phyloP scores from a whole-genome alignment of 2,797 vertebrate species.

The Halcyon badia region DNA sequence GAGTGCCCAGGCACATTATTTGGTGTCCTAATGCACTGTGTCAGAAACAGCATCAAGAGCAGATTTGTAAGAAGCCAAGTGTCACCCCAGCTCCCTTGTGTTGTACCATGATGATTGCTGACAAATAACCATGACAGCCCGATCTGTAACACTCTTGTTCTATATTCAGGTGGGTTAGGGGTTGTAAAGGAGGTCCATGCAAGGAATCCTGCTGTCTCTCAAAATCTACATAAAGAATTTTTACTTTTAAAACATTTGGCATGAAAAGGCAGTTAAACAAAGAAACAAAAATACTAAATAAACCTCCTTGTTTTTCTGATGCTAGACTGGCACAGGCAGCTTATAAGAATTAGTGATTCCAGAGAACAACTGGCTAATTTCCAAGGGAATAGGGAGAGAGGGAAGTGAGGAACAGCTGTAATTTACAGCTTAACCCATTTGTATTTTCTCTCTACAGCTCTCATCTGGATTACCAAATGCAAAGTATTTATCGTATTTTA shows the following conservation, averaged over 20 bases:
- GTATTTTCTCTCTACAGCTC: conserved; percentile 54
- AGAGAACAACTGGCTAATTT: conserved; percentile 53
- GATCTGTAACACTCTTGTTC: not conserved
- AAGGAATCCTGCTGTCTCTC: not conserved
- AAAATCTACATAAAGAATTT: not conserved
- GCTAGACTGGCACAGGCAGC: not conserved
- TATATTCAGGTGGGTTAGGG: rapidly evolving
- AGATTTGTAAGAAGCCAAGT: not conserved
- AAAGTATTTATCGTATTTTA: conserved; percentile 38
- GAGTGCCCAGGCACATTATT: not conserved
- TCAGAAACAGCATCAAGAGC: not conserved
- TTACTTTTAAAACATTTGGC: not conserved
- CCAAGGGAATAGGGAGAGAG: conserved; percentile 28
- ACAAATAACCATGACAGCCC: rapidly evolving
- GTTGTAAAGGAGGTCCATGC: not conserved
- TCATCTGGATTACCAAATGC: conserved; percentile 55
- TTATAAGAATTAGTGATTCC: conserved; percentile 43
- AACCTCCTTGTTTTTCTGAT: not conserved
- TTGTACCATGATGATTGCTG: not conserved
- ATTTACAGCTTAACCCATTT: conserved; percentile 47
- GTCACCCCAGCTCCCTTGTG: not conserved
- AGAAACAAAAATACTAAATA: conserved; percentile 12
- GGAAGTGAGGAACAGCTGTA: conserved; percentile 7
- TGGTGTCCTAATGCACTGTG: not conserved
- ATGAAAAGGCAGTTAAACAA: not conserved